Evolutionary conservation across 1,140 invertebrate species (phyloP), one percentile per base, ranked within the genome.

Genomic region (Hyles euphorbiae): DNA sequence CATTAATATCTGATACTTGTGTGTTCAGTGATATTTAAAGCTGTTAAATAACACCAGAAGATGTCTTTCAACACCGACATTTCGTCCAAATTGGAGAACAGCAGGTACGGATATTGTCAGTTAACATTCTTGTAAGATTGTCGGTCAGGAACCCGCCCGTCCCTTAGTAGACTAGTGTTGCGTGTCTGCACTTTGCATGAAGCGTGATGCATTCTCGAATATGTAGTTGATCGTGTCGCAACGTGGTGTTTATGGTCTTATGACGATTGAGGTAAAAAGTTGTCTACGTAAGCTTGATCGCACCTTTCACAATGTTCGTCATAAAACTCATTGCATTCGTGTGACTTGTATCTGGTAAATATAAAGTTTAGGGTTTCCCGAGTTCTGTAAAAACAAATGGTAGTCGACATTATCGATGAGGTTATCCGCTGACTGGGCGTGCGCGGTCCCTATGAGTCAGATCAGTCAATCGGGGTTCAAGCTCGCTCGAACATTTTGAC

Each of bases 1-100:
- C 63, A 77, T 69, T 60, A 66, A 47, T 65, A 71, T 57, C 36
- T 74, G 65, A 62, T 63, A 64, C 72, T 77, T 84, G 81, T 86
- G 82, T 84, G 86, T 84, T 87, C 76, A 86, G 86, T 88, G 86
- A 80, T 82, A 86, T 83, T 81, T 78, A 81, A 70, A 63, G 67
- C 58, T 52, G 64, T 75, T 86, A 82, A 84, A 84, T 81, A 84
- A 73, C 74, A 82, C 81, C 60, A 74, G 77, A 85, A 87, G 67
- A 88, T 88, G 86, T 79, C 84, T 80, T 87, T 86, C 78, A 84
- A 87, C 74, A 88, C 84, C 60, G 83, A 87, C 61, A 80, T 88
- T 69, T 88, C 84, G 34, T 78, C 76, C 43, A 88, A 82, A 79
- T 74, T 88, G 76, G 84, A 88, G 68, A 88, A 81, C 71, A 87